A percentile compares a stretch with the other conserved stretches of the same genome.
phyloP scores from a whole-genome alignment of 1,140 invertebrate species.

The Cherax destructor region DNA sequence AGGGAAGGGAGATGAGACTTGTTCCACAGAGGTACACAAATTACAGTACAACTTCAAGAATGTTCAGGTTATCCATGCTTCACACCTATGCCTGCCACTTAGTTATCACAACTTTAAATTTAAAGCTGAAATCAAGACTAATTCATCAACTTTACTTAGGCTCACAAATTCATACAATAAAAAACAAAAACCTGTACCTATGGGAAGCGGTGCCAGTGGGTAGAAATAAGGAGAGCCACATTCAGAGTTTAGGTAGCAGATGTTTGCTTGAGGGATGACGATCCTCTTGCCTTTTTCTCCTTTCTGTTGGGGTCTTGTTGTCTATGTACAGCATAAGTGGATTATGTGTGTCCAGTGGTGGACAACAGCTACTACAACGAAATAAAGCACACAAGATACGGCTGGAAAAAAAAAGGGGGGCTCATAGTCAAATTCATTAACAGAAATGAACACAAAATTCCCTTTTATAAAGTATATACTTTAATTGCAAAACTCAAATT shows the following conservation, averaged over 20 bases:
- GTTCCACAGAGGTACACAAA: too few species aligned
- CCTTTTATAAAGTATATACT: too few species aligned
- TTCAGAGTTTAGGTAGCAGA: conserved; percentile 50
- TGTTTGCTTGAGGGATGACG: conserved; percentile 15
- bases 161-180: neutral
- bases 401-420: conserved; percentile 67
- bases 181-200: neutral
- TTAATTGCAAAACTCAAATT: too few species aligned
- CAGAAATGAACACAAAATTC: too few species aligned
- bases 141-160: neutral
- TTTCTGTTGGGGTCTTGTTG: conserved; percentile 25
- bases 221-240: conserved; percentile 35
- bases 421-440: too few species aligned
- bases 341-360: conserved; percentile 50
- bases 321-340: conserved; percentile 62
- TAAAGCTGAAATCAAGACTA: neutral
- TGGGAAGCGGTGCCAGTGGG: conserved; percentile 8
- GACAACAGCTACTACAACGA: conserved; percentile 60
- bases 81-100: too few species aligned
- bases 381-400: conserved; percentile 53
- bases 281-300: conserved; percentile 25
- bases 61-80: too few species aligned
- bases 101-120: neutral
- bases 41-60: too few species aligned
- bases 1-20: too few species aligned